Percentiles rank a stretch among this genome's conserved stretches.
Conservation (phyloP, 2,888 invertebrate species). For the Leuctra nigra region DNA sequence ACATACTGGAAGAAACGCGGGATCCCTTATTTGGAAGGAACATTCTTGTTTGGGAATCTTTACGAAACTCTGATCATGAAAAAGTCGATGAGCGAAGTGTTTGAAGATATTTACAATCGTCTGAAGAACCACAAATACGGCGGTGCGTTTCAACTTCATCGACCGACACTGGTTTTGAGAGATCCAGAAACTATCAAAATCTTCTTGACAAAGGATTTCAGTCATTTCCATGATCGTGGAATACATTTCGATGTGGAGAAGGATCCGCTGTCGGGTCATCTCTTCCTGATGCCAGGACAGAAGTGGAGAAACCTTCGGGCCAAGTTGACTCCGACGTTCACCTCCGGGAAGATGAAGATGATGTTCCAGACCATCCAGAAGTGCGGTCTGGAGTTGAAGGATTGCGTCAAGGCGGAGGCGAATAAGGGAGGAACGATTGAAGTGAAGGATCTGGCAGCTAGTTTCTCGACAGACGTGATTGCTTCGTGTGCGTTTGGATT, state of each 20-base stretch:
- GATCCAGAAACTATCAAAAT: background rate
- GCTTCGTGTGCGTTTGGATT: constrained; percentile 37
- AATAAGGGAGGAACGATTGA: constrained; percentile 36
- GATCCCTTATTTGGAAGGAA: constrained; percentile 35
- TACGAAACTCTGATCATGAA: constrained; percentile 39
- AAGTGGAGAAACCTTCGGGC: constrained; percentile 57
- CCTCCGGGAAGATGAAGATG: constrained; percentile 57
- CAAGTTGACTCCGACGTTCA: constrained; percentile 59
- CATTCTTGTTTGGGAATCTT: constrained; percentile 55
- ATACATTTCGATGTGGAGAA: constrained; percentile 52
- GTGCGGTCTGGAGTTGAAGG: constrained; percentile 48
- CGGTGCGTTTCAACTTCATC: background rate
- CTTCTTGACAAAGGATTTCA: constrained; percentile 5
- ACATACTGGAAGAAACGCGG: constrained; percentile 5
- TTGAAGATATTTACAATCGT: background rate
- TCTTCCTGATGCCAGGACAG: constrained; percentile 51
- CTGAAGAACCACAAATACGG: constrained; percentile 3
- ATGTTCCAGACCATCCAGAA: constrained; percentile 55
- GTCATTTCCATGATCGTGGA: background rate
- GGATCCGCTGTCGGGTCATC: constrained; percentile 53
- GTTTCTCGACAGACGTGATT: constrained; percentile 33
- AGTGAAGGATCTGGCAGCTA: constrained; percentile 28
- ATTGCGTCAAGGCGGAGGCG: constrained; percentile 39
- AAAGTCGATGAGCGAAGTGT: background rate
- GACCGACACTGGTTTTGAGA: background rate